These are phyloP conservation scores for Phenganax subtilis DNA, from an alignment of 92 coral and sea anemone species.

Conservation along the genomic window DNA sequence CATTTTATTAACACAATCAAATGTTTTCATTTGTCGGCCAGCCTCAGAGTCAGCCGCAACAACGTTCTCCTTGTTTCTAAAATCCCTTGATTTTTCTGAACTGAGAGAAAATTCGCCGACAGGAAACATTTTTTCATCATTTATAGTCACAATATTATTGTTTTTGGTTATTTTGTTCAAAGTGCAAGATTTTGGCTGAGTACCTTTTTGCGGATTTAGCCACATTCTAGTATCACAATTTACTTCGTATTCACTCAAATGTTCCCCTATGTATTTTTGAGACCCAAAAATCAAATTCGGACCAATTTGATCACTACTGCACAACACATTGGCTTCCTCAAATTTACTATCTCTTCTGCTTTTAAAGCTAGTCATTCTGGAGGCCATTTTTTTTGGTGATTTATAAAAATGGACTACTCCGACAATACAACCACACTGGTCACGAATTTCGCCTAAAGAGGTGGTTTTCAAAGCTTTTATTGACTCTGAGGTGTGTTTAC, in stretches of 20 bases:
- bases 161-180: background rate
- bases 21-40: no score
- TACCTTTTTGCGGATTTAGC: background rate
- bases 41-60: no score
- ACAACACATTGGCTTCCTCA: background rate
- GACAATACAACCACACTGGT: constrained; percentile 68
- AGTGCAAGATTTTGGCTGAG: background rate
- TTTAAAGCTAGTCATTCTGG: constrained; percentile 26
- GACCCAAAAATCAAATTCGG: background rate
- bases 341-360: background rate
- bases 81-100: no score
- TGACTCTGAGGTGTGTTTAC: background rate
- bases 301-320: no score
- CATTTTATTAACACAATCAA: no score
- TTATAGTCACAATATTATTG: background rate
- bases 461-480: constrained; percentile 9
- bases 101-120: no score
- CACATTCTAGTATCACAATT: background rate
- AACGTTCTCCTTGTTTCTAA: no score
- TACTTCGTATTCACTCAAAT: background rate
- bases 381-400: constrained; percentile 54
- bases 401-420: constrained; percentile 87
- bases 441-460: constrained; percentile 55
- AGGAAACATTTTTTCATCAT: no score
- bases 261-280: background rate